These are phyloP conservation scores for Sphaerodactylus townsendi DNA, from an alignment of 2,113 vertebrate genomes.

Conservation along the genomic window DNA sequence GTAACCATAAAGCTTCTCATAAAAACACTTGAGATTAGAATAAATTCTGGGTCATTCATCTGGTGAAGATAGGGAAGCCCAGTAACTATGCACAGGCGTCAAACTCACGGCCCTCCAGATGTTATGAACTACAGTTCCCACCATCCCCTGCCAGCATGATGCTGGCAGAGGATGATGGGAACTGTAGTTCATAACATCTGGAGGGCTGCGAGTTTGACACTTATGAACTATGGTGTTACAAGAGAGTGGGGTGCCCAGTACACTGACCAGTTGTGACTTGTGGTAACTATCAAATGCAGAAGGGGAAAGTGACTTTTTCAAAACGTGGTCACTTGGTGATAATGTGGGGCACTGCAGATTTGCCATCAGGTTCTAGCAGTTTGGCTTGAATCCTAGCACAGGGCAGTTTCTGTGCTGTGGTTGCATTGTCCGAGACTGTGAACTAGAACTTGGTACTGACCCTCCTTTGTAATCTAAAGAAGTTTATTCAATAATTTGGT, in stretches of 20 bases:
- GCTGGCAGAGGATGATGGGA: too few species aligned
- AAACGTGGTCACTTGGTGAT: neutral
- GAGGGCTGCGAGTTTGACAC: too few species aligned
- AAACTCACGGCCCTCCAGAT: too few species aligned
- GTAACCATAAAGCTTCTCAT: neutral
- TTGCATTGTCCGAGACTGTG: neutral
- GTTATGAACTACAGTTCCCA: too few species aligned
- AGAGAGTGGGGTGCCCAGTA: neutral
- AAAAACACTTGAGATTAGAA: neutral
- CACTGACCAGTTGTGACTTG: neutral
- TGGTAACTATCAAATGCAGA: neutral
- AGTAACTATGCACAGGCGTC: neutral
- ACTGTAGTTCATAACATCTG: too few species aligned
- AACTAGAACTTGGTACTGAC: neutral
- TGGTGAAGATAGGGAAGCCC: neutral
- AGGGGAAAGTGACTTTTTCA: neutral
- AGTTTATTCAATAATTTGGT: neutral
- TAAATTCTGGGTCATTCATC: neutral
- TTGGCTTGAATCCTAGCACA: neutral
- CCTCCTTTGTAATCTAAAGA: neutral
- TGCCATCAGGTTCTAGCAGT: neutral
- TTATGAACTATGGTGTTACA: too few species aligned
- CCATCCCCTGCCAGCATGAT: too few species aligned
- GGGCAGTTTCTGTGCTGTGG: too few species aligned
- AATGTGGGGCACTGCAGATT: neutral